Evolutionary conservation across 1,140 invertebrate genomes (phyloP), one percentile per base, ranked within the genome.

Genomic region (Archegozetes longisetosus): DNA sequence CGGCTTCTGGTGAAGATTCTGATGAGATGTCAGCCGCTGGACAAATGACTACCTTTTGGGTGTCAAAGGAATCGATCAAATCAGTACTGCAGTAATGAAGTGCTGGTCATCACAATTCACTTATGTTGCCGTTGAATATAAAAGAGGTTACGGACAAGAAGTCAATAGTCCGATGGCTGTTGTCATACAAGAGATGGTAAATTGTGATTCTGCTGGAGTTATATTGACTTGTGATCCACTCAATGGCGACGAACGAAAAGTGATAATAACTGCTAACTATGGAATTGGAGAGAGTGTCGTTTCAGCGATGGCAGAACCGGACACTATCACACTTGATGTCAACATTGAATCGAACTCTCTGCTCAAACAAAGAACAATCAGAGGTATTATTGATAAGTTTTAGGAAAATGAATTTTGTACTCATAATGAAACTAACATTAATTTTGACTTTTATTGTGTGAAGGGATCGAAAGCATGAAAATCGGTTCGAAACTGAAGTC

Each of bases 71-170:
- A 20, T 55, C 49, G 46, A 28, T 54, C 24, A 80, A 65, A 70
- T 88, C 1, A 48, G 80, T 1, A 63, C 72, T 27, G 80, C 77
- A 1, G 71, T 88, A 3, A 71, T 77, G 27, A 75, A 78, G 47
- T 90, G 86, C 68, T 90, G 86, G 86, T 82, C 80, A 0, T 88
- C 86, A 1, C 77, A 86, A 32, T 88, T 80, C 67, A 76, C 82
- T 0, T 80, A 77, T 63, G 81, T 82, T 63, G 85, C 84, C 64
- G 78, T 86, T 0, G 75, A 81, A 64, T 90, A 90, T 66, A 71
- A 82, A 60, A 76, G 79, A 78, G 79, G 72, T 68, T 61, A 81
- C 66, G 84, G 84, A 1, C 78, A 85, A 67, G 70, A 74, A 14
- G 71, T 86, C 40, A 71, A 76, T 48, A 74, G 78, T 3, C 73